Conservation (phyloP, 2,888 invertebrate genomes). For the Sclerodermus sp. region DNA sequence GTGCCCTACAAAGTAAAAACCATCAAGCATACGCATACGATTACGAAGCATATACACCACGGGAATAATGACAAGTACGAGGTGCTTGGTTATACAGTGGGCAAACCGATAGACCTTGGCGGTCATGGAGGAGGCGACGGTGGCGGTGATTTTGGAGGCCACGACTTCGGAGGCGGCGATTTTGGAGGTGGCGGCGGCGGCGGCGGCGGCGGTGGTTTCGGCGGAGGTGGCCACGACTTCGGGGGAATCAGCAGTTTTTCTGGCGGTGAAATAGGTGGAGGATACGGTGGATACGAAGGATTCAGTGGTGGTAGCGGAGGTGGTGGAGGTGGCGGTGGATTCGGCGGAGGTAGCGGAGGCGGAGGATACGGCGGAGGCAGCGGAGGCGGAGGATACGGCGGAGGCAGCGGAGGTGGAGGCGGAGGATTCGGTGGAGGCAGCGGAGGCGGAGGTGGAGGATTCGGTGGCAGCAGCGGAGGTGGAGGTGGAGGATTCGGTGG, state of each 20-base stretch:
- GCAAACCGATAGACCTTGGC: constrained; percentile 60
- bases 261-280: constrained; percentile 14
- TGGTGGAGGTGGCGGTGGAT: constrained; percentile 46
- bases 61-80: constrained; percentile 67
- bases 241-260: constrained; percentile 18
- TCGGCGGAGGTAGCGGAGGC: constrained; percentile 23
- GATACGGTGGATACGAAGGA: constrained; percentile 15
- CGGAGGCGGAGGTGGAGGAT: constrained; percentile 16
- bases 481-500: constrained; percentile 20
- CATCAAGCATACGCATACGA: constrained; percentile 75
- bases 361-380: constrained; percentile 32
- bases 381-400: too few species aligned
- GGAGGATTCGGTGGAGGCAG: too few species aligned
- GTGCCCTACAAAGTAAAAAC: constrained; percentile 77
- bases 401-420: constrained; percentile 59
- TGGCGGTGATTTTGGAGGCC: constrained; percentile 12
- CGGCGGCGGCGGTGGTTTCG: constrained; percentile 28
- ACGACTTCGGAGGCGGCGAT: constrained; percentile 23
- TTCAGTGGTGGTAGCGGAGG: not conserved
- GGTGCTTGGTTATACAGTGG: constrained; percentile 70
- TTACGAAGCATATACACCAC: constrained; percentile 68
- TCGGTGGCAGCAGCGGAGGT: constrained; percentile 16
- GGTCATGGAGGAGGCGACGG: constrained; percentile 46
- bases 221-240: constrained; percentile 29
- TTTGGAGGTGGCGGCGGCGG: constrained; percentile 23